Conservation (phyloP, 2,888 invertebrate genomes). For the Parnassius mnemosyne region DNA sequence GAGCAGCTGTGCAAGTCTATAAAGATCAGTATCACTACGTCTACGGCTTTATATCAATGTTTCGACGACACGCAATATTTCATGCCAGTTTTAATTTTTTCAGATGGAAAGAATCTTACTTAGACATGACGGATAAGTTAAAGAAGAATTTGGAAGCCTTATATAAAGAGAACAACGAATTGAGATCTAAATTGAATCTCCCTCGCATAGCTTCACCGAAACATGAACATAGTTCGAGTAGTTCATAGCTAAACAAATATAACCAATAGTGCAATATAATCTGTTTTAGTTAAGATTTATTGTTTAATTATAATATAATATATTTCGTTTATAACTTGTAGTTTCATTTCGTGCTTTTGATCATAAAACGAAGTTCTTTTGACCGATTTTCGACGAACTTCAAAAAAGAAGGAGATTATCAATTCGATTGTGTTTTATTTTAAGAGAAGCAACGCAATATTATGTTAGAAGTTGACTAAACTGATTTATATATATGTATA, state of each 20-base stretch:
- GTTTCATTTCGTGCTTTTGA: not conserved
- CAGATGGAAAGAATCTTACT: slow-evolving; percentile 84
- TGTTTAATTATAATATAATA: slow-evolving; percentile 20
- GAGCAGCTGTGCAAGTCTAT: too few species aligned
- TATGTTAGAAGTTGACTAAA: too few species aligned
- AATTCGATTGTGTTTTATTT: too few species aligned
- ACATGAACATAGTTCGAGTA: slow-evolving; percentile 44
- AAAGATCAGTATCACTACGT: too few species aligned
- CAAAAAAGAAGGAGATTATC: too few species aligned
- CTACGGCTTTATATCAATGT: too few species aligned
- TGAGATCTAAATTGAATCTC: slow-evolving; percentile 62
- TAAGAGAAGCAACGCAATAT: too few species aligned
- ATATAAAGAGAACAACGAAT: slow-evolving; percentile 74
- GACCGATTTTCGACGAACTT: not conserved
- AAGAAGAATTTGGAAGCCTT: slow-evolving; percentile 79
- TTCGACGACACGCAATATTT: too few species aligned
- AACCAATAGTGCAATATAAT: slow-evolving; percentile 53
- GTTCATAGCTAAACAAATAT: slow-evolving; percentile 34
- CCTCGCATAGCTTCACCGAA: slow-evolving; percentile 41
- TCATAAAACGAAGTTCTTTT: too few species aligned
- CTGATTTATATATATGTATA: too few species aligned
- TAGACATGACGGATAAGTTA: slow-evolving; percentile 82
- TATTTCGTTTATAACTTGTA: not conserved
- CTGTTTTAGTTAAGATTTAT: slow-evolving; percentile 33
- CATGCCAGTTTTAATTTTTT: not conserved